Evolutionary conservation across 2,113 vertebrate species (phyloP), one percentile per base, ranked within the genome.

Genomic region (Forbesichthys papilliferus): DNA sequence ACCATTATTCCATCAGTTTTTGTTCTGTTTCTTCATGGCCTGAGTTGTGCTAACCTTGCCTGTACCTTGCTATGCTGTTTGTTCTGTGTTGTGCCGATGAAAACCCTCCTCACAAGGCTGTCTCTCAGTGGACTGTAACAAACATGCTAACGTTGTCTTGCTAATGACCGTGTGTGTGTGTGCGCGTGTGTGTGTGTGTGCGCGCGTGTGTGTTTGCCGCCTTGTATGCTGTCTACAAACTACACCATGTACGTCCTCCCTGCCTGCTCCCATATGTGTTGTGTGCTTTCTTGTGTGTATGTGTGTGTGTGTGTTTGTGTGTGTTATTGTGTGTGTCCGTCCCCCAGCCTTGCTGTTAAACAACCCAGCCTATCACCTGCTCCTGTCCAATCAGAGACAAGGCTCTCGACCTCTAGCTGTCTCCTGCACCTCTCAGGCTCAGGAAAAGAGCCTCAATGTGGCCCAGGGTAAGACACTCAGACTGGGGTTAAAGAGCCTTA

Each of bases 281-380:
- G 33, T 52, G 48, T 60, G 16, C 46, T 4, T 52, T 55, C 4
- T 33, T 14, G 20, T 48, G 34, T 69, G 66, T 86, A 80, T 85
- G 79, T 16, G 16, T 16, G 16, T 61, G 18, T 10, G 46, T 54
- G 54, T 57, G 54, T 48, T 9, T 66, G 36, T 69, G 66, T 86
- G 81, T 85, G 79, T 48, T 78, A 73, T 90, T 5, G 5, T 42
- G 88, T 90, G 77, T 87, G 52, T 66, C 54, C 36, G 5, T 42
- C 80, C 78, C 91, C 88, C 92, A 91, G 94, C 94, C 92, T 89
- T 96, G 91, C 96, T 96, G 93, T 93, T 97, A 93, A 95, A 94
- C 95, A 96, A 95, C 92, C 96, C 96, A 69, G 95, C 93, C 91
- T 95, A 95, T 94, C 94, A 95, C 85, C 92, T 96, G 89, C 93